Evolutionary conservation across 2,113 vertebrate genomes (phyloP).

Genomic region (Orthonyx spaldingii): DNA sequence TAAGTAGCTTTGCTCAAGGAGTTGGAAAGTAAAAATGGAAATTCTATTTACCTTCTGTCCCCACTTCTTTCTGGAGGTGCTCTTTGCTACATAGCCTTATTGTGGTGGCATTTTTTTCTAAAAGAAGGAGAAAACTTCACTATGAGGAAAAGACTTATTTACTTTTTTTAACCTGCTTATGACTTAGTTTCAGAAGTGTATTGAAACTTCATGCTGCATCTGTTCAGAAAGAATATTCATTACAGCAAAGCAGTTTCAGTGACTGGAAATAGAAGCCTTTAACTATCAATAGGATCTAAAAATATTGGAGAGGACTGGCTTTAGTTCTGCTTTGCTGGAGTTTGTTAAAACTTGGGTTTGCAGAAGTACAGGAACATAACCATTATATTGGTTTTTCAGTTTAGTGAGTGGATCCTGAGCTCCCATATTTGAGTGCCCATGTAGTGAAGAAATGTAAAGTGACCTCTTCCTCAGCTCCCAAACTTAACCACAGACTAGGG

Average conservation of each 20-base stretch:
- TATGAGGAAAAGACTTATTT: not conserved
- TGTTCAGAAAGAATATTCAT: not conserved
- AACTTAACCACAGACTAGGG: not conserved
- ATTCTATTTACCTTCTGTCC: not conserved
- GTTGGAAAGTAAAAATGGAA: not conserved
- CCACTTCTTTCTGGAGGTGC: not conserved
- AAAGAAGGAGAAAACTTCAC: not conserved
- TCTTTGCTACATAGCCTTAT: not conserved
- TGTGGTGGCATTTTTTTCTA: not conserved
- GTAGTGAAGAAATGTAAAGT: not conserved
- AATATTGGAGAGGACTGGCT: not conserved
- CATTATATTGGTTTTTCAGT: not conserved
- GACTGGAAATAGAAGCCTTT: not conserved
- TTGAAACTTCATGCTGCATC: not conserved
- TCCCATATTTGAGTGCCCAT: not conserved
- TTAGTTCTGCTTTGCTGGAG: not conserved
- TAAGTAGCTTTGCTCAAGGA: not conserved
- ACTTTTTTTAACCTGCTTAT: not conserved
- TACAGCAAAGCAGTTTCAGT: not conserved
- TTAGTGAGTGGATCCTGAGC: not conserved
- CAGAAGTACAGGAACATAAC: not conserved
- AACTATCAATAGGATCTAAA: not conserved
- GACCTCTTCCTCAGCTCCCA: not conserved
- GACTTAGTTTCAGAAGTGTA: not conserved
- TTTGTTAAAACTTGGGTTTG: not conserved